phyloP scores from a whole-genome alignment of 2,888 invertebrate genomes.

The Tetragnatha montana region DNA sequence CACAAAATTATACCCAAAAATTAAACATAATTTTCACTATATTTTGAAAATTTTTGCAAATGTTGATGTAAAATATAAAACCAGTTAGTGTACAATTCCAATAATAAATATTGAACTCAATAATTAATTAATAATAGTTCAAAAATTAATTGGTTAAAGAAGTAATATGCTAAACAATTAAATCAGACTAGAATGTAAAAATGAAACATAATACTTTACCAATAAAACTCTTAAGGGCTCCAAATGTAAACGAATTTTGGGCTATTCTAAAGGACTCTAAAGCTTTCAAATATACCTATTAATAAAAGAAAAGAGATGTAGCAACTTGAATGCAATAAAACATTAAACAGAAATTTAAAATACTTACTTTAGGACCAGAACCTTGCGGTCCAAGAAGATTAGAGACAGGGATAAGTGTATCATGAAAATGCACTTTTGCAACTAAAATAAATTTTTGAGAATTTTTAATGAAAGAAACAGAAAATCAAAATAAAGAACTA shows the following conservation, averaged over 20 bases:
- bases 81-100: too few relatives aligned
- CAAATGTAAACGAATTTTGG: slow-evolving; percentile 78
- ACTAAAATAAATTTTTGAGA: slow-evolving; percentile 74
- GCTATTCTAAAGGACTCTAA: slow-evolving; percentile 79
- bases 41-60: too few relatives aligned
- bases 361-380: slow-evolving; percentile 78
- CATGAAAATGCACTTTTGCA: slow-evolving; percentile 79
- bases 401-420: slow-evolving; percentile 80
- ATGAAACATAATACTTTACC: background rate
- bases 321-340: background rate
- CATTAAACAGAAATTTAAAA: background rate
- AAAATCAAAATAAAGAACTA: background rate
- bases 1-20: too few relatives aligned
- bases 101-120: too few relatives aligned
- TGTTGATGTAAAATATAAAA: too few relatives aligned
- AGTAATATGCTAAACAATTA: too few relatives aligned
- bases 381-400: slow-evolving; percentile 82
- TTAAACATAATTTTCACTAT: too few relatives aligned
- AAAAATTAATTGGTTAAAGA: too few relatives aligned
- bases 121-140: too few relatives aligned
- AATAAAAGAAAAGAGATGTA: slow-evolving; percentile 46
- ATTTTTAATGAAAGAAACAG: background rate
- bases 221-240: slow-evolving; percentile 73
- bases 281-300: slow-evolving; percentile 79
- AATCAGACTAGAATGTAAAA: background rate